These are phyloP conservation scores for Cistogaster globosa DNA, from an alignment of 2,888 invertebrate species.

Conservation along the genomic window DNA sequence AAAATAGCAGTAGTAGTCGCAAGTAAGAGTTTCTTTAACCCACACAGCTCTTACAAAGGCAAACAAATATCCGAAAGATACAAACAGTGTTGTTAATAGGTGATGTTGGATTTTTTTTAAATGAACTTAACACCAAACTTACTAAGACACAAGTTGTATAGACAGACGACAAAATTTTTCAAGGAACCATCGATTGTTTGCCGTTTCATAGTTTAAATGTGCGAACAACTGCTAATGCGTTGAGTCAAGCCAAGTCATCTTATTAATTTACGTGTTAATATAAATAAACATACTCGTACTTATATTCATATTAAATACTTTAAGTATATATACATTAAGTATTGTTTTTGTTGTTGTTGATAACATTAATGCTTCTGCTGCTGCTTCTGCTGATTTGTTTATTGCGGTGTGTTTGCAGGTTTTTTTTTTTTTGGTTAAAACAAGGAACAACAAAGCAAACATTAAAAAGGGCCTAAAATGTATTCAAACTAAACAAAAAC, in stretches of 20 bases:
- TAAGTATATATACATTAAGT: no score
- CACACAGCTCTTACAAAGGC: slow-evolving; percentile 28
- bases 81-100: slow-evolving; percentile 4
- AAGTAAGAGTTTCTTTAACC: slow-evolving; percentile 21
- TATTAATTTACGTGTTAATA: slow-evolving; percentile 69
- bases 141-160: slow-evolving; percentile 5
- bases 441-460: slow-evolving; percentile 20
- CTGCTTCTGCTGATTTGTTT: neutral
- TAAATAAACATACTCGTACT: slow-evolving; percentile 35
- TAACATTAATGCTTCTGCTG: neutral
- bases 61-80: slow-evolving; percentile 11
- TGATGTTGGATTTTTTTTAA: slow-evolving; percentile 16
- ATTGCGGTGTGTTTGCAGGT: slow-evolving; percentile 19
- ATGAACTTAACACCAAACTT: neutral
- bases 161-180: slow-evolving; percentile 22
- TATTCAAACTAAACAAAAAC: slow-evolving; percentile 44
- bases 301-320: slow-evolving; percentile 20
- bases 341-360: slow-evolving; percentile 1
- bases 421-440: slow-evolving; percentile 42
- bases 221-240: slow-evolving; percentile 60
- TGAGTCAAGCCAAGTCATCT: slow-evolving; percentile 45
- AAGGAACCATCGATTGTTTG: slow-evolving; percentile 17
- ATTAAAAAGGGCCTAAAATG: slow-evolving; percentile 49
- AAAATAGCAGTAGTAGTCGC: neutral
- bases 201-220: slow-evolving; percentile 25